Conservation (phyloP, 1,140 invertebrate species). For the Danaus melanippus region DNA sequence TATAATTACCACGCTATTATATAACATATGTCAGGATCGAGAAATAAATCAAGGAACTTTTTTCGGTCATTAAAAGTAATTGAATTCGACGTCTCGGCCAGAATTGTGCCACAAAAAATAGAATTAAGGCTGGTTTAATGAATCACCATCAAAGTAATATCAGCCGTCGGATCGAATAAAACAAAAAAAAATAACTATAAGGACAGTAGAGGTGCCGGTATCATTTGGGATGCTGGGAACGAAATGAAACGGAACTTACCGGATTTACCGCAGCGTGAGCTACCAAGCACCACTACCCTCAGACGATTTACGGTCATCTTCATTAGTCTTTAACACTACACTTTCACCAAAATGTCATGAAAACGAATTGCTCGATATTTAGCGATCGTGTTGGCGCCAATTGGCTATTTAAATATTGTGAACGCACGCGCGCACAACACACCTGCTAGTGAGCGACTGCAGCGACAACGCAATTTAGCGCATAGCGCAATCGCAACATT, state of each 20-base stretch:
- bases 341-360: conserved; percentile 39
- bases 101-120: conserved; percentile 19
- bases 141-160: conserved; percentile 18
- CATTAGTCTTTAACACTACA: conserved; percentile 54
- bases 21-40: conserved; percentile 33
- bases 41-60: conserved; percentile 43
- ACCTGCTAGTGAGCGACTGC: conserved; percentile 65
- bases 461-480: conserved; percentile 55
- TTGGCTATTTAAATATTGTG: conserved; percentile 49
- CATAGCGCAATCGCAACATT: conserved; percentile 41
- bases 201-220: conserved; percentile 10
- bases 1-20: conserved; percentile 32
- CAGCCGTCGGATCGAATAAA: conserved; percentile 14
- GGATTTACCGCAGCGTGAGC: conserved; percentile 79
- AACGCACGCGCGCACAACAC: conserved; percentile 59
- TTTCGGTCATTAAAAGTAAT: conserved; percentile 46
- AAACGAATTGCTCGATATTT: conserved; percentile 22
- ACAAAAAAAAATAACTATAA: conserved; percentile 21
- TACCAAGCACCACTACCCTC: conserved; percentile 80
- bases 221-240: conserved; percentile 10
- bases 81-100: conserved; percentile 36
- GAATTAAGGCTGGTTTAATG: conserved; percentile 12
- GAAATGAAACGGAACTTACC: conserved; percentile 36
- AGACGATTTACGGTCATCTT: conserved; percentile 77
- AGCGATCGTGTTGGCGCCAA: conserved; percentile 40